A percentile compares a stretch with the other conserved stretches of the same genome.
phyloP scores from a whole-genome alignment of 2,797 vertebrate genomes.

The Acanthiza pusilla region DNA sequence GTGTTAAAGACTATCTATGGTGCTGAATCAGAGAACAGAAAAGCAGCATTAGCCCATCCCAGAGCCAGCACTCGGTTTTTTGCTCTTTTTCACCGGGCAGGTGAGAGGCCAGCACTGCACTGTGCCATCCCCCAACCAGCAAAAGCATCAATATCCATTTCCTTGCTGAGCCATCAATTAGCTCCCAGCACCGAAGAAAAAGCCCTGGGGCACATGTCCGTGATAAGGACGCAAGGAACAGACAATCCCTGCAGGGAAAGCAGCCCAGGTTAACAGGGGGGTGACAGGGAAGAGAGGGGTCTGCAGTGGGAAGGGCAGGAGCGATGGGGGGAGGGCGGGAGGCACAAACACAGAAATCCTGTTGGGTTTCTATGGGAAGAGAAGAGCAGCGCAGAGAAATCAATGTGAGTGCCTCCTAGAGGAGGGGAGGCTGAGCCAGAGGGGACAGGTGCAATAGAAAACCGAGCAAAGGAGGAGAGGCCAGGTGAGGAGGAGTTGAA shows the following conservation, averaged over 20 bases:
- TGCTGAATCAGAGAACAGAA: neutral
- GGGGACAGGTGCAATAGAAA: neutral
- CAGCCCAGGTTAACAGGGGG: neutral
- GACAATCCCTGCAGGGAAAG: neutral
- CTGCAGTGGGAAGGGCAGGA: neutral
- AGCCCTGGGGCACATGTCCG: no score
- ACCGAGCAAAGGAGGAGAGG: neutral
- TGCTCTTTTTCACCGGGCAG: neutral
- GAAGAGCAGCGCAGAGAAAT: neutral
- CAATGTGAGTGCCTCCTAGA: rapidly evolving
- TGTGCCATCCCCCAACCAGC: neutral
- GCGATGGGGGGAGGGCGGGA: rapidly evolving
- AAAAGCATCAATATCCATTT: neutral
- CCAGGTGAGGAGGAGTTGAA: neutral
- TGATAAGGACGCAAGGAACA: neutral
- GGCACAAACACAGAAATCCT: rapidly evolving
- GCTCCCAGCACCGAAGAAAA: neutral
- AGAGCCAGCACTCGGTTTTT: neutral
- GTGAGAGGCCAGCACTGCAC: rapidly evolving
- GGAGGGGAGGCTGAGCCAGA: neutral
- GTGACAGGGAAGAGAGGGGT: neutral
- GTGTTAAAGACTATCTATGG: neutral
- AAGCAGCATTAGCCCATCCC: neutral
- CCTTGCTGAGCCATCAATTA: rapidly evolving
- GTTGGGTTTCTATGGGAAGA: neutral